A percentile compares a stretch with the other conserved stretches of the same genome.
Conservation (phyloP, 2,888 invertebrate genomes). For the Ichneumoninae sp. region DNA sequence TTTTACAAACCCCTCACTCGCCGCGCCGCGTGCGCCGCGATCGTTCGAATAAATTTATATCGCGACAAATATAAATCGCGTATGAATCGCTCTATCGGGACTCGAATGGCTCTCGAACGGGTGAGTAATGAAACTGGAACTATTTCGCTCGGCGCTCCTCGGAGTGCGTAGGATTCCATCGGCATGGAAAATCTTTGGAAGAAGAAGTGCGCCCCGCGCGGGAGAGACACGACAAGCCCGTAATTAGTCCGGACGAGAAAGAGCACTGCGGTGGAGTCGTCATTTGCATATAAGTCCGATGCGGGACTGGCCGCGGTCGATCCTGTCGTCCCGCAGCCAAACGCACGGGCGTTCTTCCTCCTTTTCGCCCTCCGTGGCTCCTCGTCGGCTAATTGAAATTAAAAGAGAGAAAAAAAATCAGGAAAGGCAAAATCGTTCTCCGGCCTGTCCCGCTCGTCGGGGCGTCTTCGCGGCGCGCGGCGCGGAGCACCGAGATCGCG, state of each 20-base stretch:
- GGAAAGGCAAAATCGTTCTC: constrained; percentile 53
- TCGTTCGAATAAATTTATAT: constrained; percentile 41
- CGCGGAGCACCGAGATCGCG: constrained; percentile 51
- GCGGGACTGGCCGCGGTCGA: constrained; percentile 52
- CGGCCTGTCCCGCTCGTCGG: constrained; percentile 19
- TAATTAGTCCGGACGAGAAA: constrained; percentile 68
- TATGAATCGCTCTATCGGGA: constrained; percentile 5
- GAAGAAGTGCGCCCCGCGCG: constrained; percentile 6
- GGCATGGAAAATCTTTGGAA: background rate
- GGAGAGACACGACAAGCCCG: constrained; percentile 59
- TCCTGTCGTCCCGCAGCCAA: constrained; percentile 46
- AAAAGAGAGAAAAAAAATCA: constrained; percentile 47
- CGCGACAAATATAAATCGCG: constrained; percentile 14
- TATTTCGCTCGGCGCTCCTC: constrained; percentile 27
- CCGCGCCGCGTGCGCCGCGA: background rate
- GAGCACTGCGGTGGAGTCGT: constrained; percentile 42
- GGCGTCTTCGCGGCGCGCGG: constrained; percentile 22
- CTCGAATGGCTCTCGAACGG: constrained; percentile 23
- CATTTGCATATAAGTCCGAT: constrained; percentile 62
- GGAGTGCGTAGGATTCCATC: constrained; percentile 3
- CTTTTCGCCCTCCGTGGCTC: constrained; percentile 15
- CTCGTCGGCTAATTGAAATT: constrained; percentile 59
- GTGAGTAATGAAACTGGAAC: constrained; percentile 40
- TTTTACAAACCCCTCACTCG: constrained; percentile 13
- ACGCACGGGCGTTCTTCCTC: constrained; percentile 27